Evolutionary conservation across 2,113 vertebrate genomes (phyloP).

Genomic region (Ranitomeya imitator): DNA sequence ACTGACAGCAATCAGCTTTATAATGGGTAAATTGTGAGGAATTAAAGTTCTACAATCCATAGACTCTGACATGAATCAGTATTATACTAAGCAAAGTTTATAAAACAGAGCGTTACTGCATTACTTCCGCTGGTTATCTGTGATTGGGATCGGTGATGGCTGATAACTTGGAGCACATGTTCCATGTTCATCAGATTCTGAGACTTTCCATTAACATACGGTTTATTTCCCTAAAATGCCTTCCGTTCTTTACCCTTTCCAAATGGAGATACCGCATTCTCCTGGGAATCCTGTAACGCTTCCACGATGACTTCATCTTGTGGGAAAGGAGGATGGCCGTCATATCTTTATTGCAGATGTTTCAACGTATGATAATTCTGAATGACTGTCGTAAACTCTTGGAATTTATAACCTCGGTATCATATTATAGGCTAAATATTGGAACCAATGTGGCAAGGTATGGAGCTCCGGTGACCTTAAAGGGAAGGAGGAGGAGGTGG

Average conservation of each 20-base stretch:
- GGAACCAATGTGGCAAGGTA: background rate
- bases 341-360: conserved; percentile 3
- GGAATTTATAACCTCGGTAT: background rate
- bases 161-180: conserved; percentile 24
- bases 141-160: background rate
- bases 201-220: background rate
- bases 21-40: background rate
- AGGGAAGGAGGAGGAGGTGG: too few relatives aligned
- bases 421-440: background rate
- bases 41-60: background rate
- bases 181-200: background rate
- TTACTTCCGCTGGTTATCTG: background rate
- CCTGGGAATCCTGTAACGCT: background rate
- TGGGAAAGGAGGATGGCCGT: conserved; percentile 3
- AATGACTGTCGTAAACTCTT: background rate
- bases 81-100: too few relatives aligned
- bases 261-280: background rate
- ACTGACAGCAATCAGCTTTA: background rate
- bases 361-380: background rate
- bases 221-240: background rate
- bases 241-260: background rate
- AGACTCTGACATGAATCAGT: background rate
- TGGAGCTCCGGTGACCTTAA: background rate
- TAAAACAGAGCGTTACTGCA: background rate
- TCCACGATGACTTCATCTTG: conserved; percentile 27